phyloP scores from a whole-genome alignment of 2,797 vertebrate genomes.

The Eulemur albifrons region DNA sequence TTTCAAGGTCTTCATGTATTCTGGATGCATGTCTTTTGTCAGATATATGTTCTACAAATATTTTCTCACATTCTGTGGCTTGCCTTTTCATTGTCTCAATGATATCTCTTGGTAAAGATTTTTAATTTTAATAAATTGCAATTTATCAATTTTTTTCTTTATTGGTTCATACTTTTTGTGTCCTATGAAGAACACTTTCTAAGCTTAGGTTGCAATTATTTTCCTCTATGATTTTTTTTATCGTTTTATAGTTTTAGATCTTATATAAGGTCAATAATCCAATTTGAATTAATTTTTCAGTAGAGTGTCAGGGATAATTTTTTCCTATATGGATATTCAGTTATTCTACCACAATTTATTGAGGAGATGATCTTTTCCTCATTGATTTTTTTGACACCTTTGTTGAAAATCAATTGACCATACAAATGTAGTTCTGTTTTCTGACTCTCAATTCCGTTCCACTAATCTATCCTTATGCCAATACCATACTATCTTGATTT shows the following conservation, averaged over 20 bases:
- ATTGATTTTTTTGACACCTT: background rate
- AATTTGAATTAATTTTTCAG: conserved; percentile 15
- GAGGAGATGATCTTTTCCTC: background rate
- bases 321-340: background rate
- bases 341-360: background rate
- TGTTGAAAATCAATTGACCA: background rate
- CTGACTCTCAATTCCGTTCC: background rate
- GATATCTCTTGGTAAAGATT: background rate
- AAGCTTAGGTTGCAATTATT: background rate
- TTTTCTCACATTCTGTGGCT: background rate
- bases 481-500: background rate
- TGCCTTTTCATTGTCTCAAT: background rate
- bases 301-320: background rate
- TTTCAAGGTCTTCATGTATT: background rate
- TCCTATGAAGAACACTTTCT: background rate
- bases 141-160: background rate
- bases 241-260: background rate
- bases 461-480: background rate
- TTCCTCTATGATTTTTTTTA: background rate
- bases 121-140: background rate
- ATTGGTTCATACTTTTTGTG: background rate
- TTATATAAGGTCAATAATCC: background rate
- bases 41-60: background rate
- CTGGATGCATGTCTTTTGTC: background rate
- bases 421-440: background rate